Base-by-base conservation (phyloP, 53 echinoderm and acorn worm species). In the Holothuria scabra region DNA sequence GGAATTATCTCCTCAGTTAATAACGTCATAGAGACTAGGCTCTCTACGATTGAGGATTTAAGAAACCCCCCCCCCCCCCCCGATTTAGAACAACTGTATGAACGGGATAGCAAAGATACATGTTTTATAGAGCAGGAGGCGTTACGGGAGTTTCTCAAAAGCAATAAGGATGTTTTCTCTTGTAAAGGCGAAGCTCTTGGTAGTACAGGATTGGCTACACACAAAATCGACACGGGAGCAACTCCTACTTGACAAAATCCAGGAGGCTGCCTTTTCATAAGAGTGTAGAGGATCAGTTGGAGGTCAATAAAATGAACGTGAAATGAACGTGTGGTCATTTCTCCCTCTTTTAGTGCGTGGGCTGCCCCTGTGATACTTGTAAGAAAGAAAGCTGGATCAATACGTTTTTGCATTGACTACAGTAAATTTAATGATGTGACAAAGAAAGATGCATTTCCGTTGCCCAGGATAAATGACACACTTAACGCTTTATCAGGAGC, bases 181-280 rank as follows among this genome's bases (percentile, higher is more conserved):
- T 61, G 61, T 61, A 26, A 26, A 61, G 61, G 26, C 26, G 61
- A 61, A 26, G 22, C 61, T n/a, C 26, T 84, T 5, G 86, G 86
- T 1, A 26, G 62, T 9, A 85, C 86, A 18, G 63, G 46, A 20
- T 4, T 74, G 48, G 86, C 76, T 4, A 49, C 20, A 14, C 86
- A 85, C 41, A 58, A 31, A 61, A 78, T 85, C 8, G 33, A 85
- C 60, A 85, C 76, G 52, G 46, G 46, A 30, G 19, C n/a, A 14
- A 14, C 21, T 28, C 86, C 86, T 19, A 78, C 79, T 56, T 14
- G 82, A 5, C 81, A 87, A 48, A 19, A 19, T 55, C 86, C 86
- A 61, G 86, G 80, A 34, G 86, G 34, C 19, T 79, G 7, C 79
- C 86, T 21, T 48, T 46, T 33, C 37, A 62, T n/a, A n/a, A n/a